Conservation (phyloP, 2,113 vertebrate species). For the Casuarius casuarius region DNA sequence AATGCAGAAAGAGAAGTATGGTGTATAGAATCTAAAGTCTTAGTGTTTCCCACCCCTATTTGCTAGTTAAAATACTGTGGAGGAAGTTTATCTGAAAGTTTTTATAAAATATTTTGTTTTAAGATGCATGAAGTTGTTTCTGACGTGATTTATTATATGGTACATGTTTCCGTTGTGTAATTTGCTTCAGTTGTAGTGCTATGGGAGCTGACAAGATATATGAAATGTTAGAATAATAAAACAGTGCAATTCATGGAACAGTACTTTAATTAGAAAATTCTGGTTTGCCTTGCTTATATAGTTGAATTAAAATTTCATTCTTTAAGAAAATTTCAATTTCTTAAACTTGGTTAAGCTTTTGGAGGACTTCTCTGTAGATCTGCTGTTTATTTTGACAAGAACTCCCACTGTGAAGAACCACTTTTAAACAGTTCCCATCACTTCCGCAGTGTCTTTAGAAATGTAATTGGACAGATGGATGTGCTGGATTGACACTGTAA, state of each 20-base stretch:
- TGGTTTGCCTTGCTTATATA: background rate
- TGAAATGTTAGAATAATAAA: background rate
- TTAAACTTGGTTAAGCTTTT: background rate
- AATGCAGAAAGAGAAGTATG: background rate
- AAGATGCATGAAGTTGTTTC: background rate
- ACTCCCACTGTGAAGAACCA: background rate
- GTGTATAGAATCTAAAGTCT: background rate
- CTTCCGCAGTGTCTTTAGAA: slow-evolving; percentile 61
- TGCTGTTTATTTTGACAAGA: background rate
- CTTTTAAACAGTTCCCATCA: background rate
- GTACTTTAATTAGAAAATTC: background rate
- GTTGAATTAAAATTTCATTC: background rate
- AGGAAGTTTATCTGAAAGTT: background rate
- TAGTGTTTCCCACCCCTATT: no score
- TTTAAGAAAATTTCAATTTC: background rate
- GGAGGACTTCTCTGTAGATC: background rate
- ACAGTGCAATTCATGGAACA: background rate
- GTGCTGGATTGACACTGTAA: slow-evolving; percentile 72
- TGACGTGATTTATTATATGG: background rate
- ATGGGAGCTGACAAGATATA: background rate
- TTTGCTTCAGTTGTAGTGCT: background rate
- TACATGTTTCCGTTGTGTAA: background rate
- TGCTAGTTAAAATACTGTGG: no score
- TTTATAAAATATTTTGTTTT: background rate
- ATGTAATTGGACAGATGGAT: slow-evolving; percentile 66